phyloP scores from a whole-genome alignment of 2,888 invertebrate genomes.

The Eulithis testata region DNA sequence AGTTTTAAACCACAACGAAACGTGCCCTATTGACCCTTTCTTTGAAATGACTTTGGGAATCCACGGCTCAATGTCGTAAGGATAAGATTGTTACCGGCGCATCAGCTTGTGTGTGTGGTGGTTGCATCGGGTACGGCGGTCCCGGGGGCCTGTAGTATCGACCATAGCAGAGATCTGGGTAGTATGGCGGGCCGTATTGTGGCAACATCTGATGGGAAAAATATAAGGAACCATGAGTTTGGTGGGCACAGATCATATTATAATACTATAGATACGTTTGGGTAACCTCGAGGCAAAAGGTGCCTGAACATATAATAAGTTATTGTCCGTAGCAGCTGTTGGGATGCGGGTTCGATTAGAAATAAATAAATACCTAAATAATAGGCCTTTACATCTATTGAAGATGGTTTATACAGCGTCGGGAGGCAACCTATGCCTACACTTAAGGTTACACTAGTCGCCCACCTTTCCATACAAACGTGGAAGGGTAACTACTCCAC shows the following conservation, averaged over 20 bases:
- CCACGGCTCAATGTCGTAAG: not conserved
- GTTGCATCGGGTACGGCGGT: constrained; percentile 81
- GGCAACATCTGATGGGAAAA: constrained; percentile 67
- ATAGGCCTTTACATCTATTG: not conserved
- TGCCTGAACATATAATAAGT: too few relatives aligned
- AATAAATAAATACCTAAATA: too few relatives aligned
- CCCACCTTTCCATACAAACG: too few relatives aligned
- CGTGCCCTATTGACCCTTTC: not conserved
- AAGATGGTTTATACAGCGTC: too few relatives aligned
- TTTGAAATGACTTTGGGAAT: not conserved
- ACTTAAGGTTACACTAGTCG: too few relatives aligned
- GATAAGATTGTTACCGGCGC: constrained; percentile 60
- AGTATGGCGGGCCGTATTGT: constrained; percentile 76
- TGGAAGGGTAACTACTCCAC: too few relatives aligned
- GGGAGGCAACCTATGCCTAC: too few relatives aligned
- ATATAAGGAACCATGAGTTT: constrained; percentile 10
- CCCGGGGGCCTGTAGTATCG: constrained; percentile 77
- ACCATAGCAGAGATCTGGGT: constrained; percentile 78
- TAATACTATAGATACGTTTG: too few relatives aligned
- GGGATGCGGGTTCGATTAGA: too few relatives aligned
- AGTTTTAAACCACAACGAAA: too few relatives aligned
- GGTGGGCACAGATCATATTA: not conserved
- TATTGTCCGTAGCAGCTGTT: too few relatives aligned
- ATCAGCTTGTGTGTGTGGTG: constrained; percentile 69
- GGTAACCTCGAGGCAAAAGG: not conserved